These are phyloP conservation scores for Xestia xanthographa DNA, from an alignment of 2,888 invertebrate genomes.

Conservation along the genomic window DNA sequence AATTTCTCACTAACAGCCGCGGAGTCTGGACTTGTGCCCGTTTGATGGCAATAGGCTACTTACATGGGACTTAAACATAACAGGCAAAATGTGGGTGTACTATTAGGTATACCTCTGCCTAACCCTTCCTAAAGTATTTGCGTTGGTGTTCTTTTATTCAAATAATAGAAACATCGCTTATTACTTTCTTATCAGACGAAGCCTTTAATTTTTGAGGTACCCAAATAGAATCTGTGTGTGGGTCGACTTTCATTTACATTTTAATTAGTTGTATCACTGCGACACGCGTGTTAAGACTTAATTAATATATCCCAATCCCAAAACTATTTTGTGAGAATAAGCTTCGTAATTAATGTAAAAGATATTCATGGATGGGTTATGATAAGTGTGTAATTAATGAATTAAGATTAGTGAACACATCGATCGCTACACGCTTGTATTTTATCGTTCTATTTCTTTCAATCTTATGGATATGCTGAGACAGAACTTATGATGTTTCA, in stretches of 20 bases:
- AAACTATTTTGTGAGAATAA: constrained; percentile 53
- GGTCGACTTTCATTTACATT: constrained; percentile 63
- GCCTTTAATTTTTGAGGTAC: constrained; percentile 42
- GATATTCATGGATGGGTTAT: constrained; percentile 26
- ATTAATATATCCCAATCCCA: constrained; percentile 49
- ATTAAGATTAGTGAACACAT: constrained; percentile 6
- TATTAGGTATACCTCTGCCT: too few species aligned
- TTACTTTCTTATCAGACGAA: constrained; percentile 11
- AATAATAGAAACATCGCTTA: not conserved
- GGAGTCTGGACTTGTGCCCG: too few species aligned
- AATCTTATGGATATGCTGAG: not conserved
- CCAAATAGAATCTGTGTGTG: constrained; percentile 36
- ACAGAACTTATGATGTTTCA: not conserved
- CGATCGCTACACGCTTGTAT: not conserved
- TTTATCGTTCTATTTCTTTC: not conserved
- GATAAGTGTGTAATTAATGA: constrained; percentile 15
- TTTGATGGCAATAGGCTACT: too few species aligned
- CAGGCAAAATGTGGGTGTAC: too few species aligned
- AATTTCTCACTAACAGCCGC: too few species aligned
- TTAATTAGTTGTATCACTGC: constrained; percentile 58
- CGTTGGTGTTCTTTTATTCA: not conserved
- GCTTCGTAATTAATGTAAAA: constrained; percentile 35
- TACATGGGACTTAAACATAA: too few species aligned
- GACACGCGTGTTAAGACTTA: constrained; percentile 53
- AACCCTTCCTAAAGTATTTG: not conserved